These are phyloP conservation scores for Mellilla xanthometata DNA, from an alignment of 2,888 invertebrate species.

Conservation along the genomic window DNA sequence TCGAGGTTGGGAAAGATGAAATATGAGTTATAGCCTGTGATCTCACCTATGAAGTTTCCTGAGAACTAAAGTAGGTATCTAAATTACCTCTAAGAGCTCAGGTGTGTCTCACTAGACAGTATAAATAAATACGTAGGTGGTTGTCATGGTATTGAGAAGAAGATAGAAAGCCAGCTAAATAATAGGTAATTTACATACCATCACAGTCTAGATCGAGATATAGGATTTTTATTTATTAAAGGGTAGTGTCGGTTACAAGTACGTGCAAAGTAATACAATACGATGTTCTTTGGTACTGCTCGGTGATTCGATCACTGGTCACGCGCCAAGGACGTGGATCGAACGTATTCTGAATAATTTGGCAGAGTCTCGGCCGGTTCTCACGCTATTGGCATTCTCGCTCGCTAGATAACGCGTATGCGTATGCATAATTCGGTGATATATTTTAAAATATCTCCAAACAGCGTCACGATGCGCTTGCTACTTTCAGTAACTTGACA, in stretches of 20 bases:
- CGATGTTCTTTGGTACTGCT: conserved; percentile 46
- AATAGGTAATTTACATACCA: conserved; percentile 19
- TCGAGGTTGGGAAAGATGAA: conserved; percentile 6
- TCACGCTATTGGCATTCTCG: conserved; percentile 72
- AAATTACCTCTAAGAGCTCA: background rate
- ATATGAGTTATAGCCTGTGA: conserved; percentile 8
- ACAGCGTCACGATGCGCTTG: conserved; percentile 5
- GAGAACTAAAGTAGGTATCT: background rate
- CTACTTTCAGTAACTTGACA: conserved; percentile 25
- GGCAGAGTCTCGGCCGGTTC: conserved; percentile 64
- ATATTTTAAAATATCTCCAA: conserved; percentile 28
- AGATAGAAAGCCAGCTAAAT: conserved; percentile 17
- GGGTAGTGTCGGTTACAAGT: conserved; percentile 33
- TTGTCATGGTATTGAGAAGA: conserved; percentile 5
- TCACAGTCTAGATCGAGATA: conserved; percentile 19
- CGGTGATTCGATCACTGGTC: conserved; percentile 61
- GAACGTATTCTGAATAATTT: conserved; percentile 76
- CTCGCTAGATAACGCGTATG: conserved; percentile 40
- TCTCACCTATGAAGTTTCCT: conserved; percentile 1
- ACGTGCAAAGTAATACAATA: conserved; percentile 62
- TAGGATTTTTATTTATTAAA: conserved; percentile 34
- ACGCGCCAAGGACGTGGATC: conserved; percentile 76
- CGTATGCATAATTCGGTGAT: conserved; percentile 37
- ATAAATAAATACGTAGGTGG: conserved; percentile 13
- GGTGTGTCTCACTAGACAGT: background rate